phyloP scores from a whole-genome alignment of 2,888 invertebrate genomes.

The Adela reaumurella region DNA sequence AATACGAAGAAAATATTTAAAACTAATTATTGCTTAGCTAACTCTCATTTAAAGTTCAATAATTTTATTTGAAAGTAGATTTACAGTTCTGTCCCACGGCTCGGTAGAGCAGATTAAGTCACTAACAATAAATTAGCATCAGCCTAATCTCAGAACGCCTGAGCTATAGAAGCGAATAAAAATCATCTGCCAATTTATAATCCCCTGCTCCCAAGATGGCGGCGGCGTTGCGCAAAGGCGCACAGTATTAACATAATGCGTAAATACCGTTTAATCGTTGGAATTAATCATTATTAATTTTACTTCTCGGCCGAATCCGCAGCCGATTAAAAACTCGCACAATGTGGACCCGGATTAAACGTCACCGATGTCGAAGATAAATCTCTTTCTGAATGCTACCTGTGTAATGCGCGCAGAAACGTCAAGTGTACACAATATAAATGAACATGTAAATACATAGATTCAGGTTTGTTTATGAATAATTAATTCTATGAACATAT shows the following conservation, averaged over 20 bases:
- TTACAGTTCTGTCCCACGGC: too few species aligned
- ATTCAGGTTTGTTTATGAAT: too few species aligned
- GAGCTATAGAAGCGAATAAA: neutral
- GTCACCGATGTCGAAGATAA: conserved; percentile 37
- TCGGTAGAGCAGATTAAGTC: too few species aligned
- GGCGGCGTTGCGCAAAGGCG: neutral
- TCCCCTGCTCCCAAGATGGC: neutral
- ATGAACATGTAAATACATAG: too few species aligned
- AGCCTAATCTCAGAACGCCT: neutral
- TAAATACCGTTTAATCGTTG: conserved; percentile 41
- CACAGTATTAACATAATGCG: conserved; percentile 18
- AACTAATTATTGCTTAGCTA: too few species aligned
- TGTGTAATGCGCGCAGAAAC: conserved; percentile 23
- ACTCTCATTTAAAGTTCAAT: too few species aligned
- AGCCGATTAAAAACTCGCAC: conserved; percentile 50
- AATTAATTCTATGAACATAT: too few species aligned
- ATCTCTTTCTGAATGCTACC: conserved; percentile 53
- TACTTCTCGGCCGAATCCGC: conserved; percentile 35
- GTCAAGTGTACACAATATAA: too few species aligned
- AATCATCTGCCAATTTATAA: neutral
- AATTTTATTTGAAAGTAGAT: too few species aligned
- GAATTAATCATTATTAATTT: conserved; percentile 56
- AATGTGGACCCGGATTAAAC: conserved; percentile 42
- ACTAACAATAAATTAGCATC: too few species aligned
- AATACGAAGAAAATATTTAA: too few species aligned